A percentile compares a stretch with the other conserved stretches of the same genome.
Conservation (phyloP, 2,888 invertebrate species). For the Electrophaes corylata region DNA sequence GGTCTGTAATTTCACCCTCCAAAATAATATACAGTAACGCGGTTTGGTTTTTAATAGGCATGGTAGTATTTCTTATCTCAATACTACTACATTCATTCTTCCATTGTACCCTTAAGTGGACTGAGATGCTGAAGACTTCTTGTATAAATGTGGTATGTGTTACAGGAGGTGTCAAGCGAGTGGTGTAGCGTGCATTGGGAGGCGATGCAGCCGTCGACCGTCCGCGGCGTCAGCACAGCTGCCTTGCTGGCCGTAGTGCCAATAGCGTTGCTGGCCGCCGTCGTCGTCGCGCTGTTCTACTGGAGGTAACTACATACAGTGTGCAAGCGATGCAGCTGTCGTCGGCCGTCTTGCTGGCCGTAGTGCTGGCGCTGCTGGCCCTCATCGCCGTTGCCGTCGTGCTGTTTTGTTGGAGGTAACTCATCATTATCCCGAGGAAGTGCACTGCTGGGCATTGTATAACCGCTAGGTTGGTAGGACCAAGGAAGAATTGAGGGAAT, state of each 20-base stretch:
- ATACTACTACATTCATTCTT: no score
- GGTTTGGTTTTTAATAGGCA: no score
- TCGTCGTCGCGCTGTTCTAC: slow-evolving; percentile 55
- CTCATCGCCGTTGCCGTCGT: background rate
- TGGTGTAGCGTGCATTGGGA: slow-evolving; percentile 65
- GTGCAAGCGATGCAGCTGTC: background rate
- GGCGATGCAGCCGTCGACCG: slow-evolving; percentile 59
- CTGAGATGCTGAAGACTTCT: no score
- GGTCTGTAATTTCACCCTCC: no score
- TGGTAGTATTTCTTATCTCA: no score
- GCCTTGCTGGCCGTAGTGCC: slow-evolving; percentile 64
- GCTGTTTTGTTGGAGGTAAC: background rate
- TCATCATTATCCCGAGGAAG: background rate
- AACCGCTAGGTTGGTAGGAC: background rate
- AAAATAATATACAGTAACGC: no score
- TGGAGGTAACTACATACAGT: slow-evolving; percentile 19
- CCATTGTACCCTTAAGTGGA: no score
- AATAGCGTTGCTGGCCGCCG: slow-evolving; percentile 59
- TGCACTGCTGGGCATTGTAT: background rate
- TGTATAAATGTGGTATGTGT: background rate
- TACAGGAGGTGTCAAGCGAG: slow-evolving; percentile 70
- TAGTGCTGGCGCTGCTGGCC: background rate
- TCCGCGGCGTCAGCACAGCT: slow-evolving; percentile 52
- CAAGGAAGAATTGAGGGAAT: background rate
- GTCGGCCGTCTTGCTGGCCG: background rate